Base-by-base conservation (phyloP, 2,797 vertebrate genomes). In the Cyprinella venusta region DNA sequence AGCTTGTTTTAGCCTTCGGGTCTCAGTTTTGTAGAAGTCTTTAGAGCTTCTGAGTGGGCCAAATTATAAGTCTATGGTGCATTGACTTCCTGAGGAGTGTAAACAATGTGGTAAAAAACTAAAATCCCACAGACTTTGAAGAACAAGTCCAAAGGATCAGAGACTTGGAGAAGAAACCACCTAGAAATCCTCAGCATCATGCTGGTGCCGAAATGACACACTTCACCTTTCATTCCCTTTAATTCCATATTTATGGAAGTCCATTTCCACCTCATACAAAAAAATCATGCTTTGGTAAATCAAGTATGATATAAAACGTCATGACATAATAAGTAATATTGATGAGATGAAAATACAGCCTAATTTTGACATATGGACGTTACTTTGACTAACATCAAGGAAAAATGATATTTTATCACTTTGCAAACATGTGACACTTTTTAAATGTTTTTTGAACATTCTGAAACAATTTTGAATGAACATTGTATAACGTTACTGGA, bases 31-130 rank as follows among this genome's bases (percentile, higher is more conserved):
- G 61, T 64, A 5, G 21, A 75, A 76, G 33, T 21, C 38, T 77
- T 40, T 24, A 1, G 2, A 24, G 4, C 36, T 33, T 52, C 3
- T 42, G 54, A 18, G 38, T 21, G 18, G 24, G 76, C 16, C 24
- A 48, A 77, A 77, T 77, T 64, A 64, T n/a, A 64, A 64, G 76
- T 48, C 16, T 8, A 2, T 42, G 24, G 24, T 30, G 6, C 19
- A 63, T 10, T 16, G 72, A 59, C 72, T 75, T 61, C 74, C 52
- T 18, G 36, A 19, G 54, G n/a, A 76, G 24, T n/a, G 54, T 45
- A 63, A 77, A 77, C 56, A 63, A 6, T 63, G 38, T 30, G 38
- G 8, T 8, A 63, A 59, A 63, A 4, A 75, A 1, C 30, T 0
- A 45, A 45, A 61, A 40, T 42, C 38, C 54, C 21, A 61, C 36